Conservation (phyloP, 2,888 invertebrate species). For the Epistrophe eligans region DNA sequence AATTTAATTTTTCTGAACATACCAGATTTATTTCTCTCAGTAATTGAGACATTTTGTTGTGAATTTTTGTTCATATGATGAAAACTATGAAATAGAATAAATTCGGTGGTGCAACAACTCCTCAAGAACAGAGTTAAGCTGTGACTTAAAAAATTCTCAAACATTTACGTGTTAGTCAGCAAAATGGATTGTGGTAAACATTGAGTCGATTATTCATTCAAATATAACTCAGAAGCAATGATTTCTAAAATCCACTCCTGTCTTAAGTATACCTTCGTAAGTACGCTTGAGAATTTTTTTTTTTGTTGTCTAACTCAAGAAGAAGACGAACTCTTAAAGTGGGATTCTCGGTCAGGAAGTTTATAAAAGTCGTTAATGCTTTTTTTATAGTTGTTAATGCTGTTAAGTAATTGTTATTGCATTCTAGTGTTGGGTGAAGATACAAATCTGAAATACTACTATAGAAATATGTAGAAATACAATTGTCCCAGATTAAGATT, state of each 20-base stretch:
- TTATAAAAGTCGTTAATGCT: conserved; percentile 15
- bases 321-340: conserved; percentile 48
- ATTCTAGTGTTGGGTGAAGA: conserved; percentile 29
- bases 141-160: no score
- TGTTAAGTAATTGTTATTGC: conserved; percentile 30
- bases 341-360: conserved; percentile 62
- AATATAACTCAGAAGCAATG: not conserved
- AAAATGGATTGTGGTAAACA: no score
- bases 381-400: conserved; percentile 7
- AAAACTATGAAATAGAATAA: no score
- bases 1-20: no score
- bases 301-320: not conserved
- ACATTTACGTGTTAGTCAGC: no score
- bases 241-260: not conserved
- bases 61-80: no score
- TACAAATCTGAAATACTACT: conserved; percentile 12
- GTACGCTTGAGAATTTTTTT: conserved; percentile 14
- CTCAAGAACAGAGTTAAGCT: no score
- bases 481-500: conserved; percentile 56
- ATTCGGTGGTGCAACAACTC: no score
- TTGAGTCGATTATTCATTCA: no score
- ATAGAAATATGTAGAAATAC: conserved; percentile 24
- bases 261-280: not conserved
- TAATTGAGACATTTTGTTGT: no score
- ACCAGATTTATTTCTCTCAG: no score